Base-by-base conservation (phyloP, 2,888 invertebrate genomes). In the Noctua pronuba region DNA sequence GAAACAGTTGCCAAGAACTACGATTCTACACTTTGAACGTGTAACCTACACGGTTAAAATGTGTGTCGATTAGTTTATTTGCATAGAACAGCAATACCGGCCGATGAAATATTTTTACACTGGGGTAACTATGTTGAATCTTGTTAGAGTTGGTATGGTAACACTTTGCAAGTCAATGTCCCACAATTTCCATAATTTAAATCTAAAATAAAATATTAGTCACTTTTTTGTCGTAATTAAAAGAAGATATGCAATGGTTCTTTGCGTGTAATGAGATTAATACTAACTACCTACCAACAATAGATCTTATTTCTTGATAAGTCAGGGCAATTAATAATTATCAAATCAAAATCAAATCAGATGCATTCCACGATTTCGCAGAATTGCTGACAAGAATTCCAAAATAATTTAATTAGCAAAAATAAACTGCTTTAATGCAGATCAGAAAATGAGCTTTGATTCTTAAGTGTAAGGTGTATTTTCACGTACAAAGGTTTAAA, bases 351-450 rank as follows among this genome's bases (percentile, higher is more conserved):
- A 79, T 82, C 77, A 75, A 80, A 65, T 35, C 7, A 71, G 83
- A 79, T 88, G 85, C 87, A 86, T 82, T 84, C 72, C 38, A 67
- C 46, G 83, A 88, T 89, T 89, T 86, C 88, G 28, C 41, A 44
- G 89, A 87, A 88, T 66, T 80, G 41, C 49, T 75, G 28, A 73
- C 64, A 75, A 68, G 58, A 73, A 64, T n/a, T 73, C 55, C 71
- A 67, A 28, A 71, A 58, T 65, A 69, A 66, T 74, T 70, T 60
- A 64, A 73, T 70, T 77, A 38, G 18, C 6, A 52, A 62, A 41
- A 64, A 41, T 65, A 10, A 44, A 66, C 31, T 64, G 46, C 16
- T 18, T n/a, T 16, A 35, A 13, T 16, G n/a, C 10, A 68, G 41
- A 18, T 31, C 5, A 38, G 24, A 66, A 73, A 73, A 75, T 75